A percentile compares a stretch with the other conserved stretches of the same genome.
Evolutionary conservation across 1,140 invertebrate genomes (phyloP).

Genomic region (Chionoecetes opilio): DNA sequence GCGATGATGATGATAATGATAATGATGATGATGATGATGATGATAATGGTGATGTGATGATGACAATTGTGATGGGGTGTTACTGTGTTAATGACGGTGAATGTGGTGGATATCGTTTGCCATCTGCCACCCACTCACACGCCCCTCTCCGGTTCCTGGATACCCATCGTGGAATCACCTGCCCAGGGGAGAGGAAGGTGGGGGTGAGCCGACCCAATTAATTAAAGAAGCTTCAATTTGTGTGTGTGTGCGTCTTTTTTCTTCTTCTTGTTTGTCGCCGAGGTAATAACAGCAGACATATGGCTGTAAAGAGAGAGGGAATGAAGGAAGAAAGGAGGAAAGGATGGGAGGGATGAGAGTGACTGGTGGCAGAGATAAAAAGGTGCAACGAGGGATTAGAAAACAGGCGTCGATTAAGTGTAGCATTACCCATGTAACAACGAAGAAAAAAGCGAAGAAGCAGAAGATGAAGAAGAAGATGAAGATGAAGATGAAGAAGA

Average conservation of each 20-base stretch:
- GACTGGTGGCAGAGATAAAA: not conserved
- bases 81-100: not conserved
- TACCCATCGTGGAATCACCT: not conserved
- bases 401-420: no score
- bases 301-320: not conserved
- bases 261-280: not conserved
- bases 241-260: slow-evolving; percentile 21
- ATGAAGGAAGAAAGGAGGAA: not conserved
- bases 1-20: not conserved
- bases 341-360: not conserved
- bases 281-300: not conserved
- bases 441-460: no score
- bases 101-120: not conserved
- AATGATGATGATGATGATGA: slow-evolving; percentile 2
- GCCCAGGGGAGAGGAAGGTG: not conserved
- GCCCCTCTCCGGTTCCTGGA: not conserved
- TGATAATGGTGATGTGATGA: not conserved
- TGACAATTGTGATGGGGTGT: not conserved
- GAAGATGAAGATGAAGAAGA: no score
- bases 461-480: no score
- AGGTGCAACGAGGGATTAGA: no score
- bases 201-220: not conserved
- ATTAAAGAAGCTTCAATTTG: slow-evolving; percentile 31
- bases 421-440: no score
- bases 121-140: slow-evolving; percentile 1